phyloP scores from a whole-genome alignment of 2,888 invertebrate genomes.

The Acanthococcus lagerstroemiae region DNA sequence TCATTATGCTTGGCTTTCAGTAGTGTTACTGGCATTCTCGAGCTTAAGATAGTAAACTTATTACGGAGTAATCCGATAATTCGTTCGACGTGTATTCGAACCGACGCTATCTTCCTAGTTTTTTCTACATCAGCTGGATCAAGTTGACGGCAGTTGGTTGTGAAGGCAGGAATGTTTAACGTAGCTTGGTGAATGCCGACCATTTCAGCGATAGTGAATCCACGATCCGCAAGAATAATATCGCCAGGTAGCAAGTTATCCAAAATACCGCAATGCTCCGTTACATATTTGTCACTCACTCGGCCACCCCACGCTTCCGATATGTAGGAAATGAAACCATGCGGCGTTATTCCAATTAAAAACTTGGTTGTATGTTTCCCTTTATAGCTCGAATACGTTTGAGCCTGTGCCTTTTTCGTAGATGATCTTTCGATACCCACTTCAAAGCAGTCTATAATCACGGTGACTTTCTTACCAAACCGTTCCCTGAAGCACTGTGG shows the following conservation, averaged over 20 bases:
- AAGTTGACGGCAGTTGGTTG: too few relatives aligned
- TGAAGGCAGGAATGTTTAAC: conserved; percentile 9
- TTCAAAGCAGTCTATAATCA: conserved; percentile 39
- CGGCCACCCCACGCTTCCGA: conserved; percentile 40
- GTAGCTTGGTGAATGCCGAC: background rate
- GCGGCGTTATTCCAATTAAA: conserved; percentile 37
- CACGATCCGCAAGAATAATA: conserved; percentile 36
- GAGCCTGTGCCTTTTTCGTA: conserved; percentile 35
- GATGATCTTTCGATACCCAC: conserved; percentile 38
- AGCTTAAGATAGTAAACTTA: conserved; percentile 11
- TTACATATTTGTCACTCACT: conserved; percentile 35
- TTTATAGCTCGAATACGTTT: conserved; percentile 39
- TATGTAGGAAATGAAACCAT: conserved; percentile 40
- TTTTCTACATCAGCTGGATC: conserved; percentile 1
- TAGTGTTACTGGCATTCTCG: background rate
- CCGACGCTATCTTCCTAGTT: conserved; percentile 5
- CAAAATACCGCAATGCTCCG: conserved; percentile 35
- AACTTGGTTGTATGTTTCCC: conserved; percentile 38
- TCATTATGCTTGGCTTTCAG: conserved; percentile 4
- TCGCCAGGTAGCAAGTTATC: conserved; percentile 33
- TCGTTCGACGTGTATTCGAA: conserved; percentile 17
- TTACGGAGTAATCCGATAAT: conserved; percentile 9
- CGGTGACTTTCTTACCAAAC: conserved; percentile 31
- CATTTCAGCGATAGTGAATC: conserved; percentile 36
- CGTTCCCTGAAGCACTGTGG: conserved; percentile 3